These are phyloP conservation scores for Amazona guildingii DNA, from an alignment of 2,113 vertebrate genomes.

Conservation along the genomic window DNA sequence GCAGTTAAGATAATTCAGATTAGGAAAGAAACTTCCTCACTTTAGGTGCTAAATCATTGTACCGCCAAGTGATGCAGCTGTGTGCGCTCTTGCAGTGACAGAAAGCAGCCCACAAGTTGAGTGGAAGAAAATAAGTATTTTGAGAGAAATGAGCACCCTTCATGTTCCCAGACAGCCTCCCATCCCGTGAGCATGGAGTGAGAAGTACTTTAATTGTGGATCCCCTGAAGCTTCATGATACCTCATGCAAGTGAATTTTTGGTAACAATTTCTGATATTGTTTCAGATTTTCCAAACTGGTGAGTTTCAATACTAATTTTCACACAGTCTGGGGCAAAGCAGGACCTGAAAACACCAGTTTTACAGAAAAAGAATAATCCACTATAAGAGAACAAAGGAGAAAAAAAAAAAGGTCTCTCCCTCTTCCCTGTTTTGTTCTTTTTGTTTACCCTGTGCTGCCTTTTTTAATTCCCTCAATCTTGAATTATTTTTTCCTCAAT, in stretches of 20 bases:
- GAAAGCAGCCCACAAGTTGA: neutral
- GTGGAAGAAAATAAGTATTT: neutral
- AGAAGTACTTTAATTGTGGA: neutral
- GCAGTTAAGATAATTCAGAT: neutral
- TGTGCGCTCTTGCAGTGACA: neutral
- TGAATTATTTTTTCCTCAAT: neutral
- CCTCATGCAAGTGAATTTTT: neutral
- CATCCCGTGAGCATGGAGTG: fast-evolving
- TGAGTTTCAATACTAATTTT: neutral
- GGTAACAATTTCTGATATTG: neutral
- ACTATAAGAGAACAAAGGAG: neutral
- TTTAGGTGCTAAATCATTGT: neutral
- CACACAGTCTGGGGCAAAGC: neutral
- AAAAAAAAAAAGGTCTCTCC: neutral
- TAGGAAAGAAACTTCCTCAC: neutral
- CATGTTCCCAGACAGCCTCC: neutral
- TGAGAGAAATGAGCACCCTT: neutral
- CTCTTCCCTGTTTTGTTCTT: neutral
- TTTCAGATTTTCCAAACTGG: neutral
- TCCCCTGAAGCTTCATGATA: neutral
- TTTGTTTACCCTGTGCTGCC: neutral
- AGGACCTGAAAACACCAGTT: neutral
- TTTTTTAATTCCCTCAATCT: neutral
- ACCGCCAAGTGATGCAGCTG: neutral
- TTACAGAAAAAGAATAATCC: neutral